Evolutionary conservation across 2,113 vertebrate species (phyloP).

Genomic region (Daubentonia madagascariensis): DNA sequence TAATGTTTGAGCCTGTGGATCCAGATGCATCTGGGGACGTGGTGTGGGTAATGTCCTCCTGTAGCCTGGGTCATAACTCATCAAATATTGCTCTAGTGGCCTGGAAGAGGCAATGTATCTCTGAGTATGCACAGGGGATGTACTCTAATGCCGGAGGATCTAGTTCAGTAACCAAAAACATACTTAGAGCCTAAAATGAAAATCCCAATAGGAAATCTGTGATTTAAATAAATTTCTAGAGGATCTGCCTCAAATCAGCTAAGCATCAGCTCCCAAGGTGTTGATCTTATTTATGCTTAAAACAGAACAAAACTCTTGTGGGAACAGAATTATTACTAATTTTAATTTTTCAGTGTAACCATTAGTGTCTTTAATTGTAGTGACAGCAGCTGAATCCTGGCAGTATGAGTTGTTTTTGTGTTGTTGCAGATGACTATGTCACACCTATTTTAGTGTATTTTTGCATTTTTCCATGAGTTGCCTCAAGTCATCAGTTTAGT

Average conservation of each 20-base stretch:
- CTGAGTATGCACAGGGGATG: slow-evolving; percentile 16
- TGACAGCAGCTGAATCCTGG: not conserved
- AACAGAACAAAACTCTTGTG: not conserved
- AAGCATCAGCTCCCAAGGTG: not conserved
- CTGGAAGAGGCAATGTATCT: slow-evolving; percentile 15
- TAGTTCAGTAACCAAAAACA: slow-evolving; percentile 20
- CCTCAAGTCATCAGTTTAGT: not conserved
- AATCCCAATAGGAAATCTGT: not conserved
- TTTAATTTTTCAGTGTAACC: not conserved
- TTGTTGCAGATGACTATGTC: not conserved
- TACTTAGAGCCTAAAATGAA: slow-evolving; percentile 46
- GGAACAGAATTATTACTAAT: not conserved
- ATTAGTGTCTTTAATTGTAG: not conserved
- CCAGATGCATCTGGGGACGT: not conserved
- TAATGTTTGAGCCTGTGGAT: slow-evolving; percentile 18
- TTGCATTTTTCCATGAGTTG: not conserved
- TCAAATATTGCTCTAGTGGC: not conserved
- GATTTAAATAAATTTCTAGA: slow-evolving; percentile 28
- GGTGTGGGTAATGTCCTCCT: not conserved
- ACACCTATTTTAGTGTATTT: not conserved
- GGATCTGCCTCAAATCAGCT: not conserved
- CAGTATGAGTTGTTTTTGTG: not conserved
- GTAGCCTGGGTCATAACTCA: not conserved
- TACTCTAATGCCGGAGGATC: slow-evolving; percentile 20
- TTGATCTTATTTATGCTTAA: not conserved